Percentiles rank a stretch among this genome's conserved stretches.
Conservation (phyloP, 30 jellyfish, hydroid and myxozoan genomes). For the Aurelia aurita region DNA sequence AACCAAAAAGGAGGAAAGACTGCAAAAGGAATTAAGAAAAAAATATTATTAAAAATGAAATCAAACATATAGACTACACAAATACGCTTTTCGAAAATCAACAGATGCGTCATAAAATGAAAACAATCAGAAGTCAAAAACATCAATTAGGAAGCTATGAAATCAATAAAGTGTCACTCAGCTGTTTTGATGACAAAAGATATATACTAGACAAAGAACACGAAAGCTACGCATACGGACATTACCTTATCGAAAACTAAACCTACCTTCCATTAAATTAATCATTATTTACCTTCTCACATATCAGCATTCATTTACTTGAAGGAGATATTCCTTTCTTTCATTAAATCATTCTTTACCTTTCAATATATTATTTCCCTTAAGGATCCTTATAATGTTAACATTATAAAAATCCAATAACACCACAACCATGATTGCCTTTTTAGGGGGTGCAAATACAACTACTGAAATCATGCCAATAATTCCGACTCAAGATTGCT, state of each 20-base stretch:
- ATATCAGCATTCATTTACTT: neutral
- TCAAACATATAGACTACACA: constrained; percentile 35
- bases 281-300: constrained; percentile 2
- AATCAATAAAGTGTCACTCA: constrained; percentile 32
- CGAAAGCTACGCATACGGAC: constrained; percentile 49
- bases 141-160: constrained; percentile 37
- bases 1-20: constrained; percentile 41
- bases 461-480: no score
- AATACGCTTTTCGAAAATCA: constrained; percentile 9
- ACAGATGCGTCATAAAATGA: constrained; percentile 37
- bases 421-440: no score
- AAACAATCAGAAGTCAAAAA: constrained; percentile 26
- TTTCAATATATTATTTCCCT: neutral
- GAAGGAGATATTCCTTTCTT: neutral
- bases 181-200: constrained; percentile 64
- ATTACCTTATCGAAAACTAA: constrained; percentile 2
- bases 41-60: constrained; percentile 18
- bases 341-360: no score
- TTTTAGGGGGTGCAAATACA: no score
- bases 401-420: no score
- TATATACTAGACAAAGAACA: constrained; percentile 34
- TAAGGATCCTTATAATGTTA: neutral
- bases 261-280: no score
- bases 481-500: no score
- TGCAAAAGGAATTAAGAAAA: constrained; percentile 66